These are phyloP conservation scores for Cuniculus paca DNA, from an alignment of 2,797 vertebrate species.

Conservation along the genomic window DNA sequence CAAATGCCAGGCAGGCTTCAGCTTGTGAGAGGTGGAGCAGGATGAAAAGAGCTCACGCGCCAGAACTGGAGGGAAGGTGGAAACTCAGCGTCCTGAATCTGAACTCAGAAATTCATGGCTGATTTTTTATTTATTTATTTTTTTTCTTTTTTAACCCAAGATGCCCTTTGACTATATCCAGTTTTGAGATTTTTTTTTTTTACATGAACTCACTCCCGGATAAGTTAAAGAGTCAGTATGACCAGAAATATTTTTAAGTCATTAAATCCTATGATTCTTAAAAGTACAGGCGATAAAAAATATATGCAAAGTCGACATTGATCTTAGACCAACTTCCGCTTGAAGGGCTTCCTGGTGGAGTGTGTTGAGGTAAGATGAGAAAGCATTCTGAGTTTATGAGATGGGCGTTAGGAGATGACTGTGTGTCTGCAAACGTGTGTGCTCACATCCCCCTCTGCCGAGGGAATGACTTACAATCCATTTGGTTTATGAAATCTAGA, in stretches of 20 bases:
- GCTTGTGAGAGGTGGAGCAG: constrained; percentile 24
- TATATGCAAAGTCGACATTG: background rate
- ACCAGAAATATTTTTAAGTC: background rate
- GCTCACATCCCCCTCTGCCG: background rate
- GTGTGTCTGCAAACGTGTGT: background rate
- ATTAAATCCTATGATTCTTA: background rate
- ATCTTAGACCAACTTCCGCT: background rate
- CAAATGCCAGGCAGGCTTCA: constrained; percentile 63
- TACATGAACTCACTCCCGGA: background rate
- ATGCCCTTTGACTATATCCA: background rate
- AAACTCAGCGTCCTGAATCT: background rate
- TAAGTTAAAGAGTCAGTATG: constrained; percentile 3
- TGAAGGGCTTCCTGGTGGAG: background rate
- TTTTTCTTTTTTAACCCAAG: background rate
- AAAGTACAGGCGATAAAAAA: background rate
- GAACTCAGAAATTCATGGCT: background rate
- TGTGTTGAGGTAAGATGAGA: background rate
- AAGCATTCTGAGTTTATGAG: background rate
- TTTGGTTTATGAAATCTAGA: background rate
- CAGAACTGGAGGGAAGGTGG: background rate
- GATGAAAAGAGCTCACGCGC: background rate
- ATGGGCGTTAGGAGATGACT: background rate
- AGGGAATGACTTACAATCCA: background rate
- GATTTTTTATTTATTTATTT: background rate
- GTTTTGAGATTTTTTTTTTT: background rate